A percentile compares a stretch with the other conserved stretches of the same genome.
Conservation (phyloP, 2,888 invertebrate genomes). For the Netelia virgata region DNA sequence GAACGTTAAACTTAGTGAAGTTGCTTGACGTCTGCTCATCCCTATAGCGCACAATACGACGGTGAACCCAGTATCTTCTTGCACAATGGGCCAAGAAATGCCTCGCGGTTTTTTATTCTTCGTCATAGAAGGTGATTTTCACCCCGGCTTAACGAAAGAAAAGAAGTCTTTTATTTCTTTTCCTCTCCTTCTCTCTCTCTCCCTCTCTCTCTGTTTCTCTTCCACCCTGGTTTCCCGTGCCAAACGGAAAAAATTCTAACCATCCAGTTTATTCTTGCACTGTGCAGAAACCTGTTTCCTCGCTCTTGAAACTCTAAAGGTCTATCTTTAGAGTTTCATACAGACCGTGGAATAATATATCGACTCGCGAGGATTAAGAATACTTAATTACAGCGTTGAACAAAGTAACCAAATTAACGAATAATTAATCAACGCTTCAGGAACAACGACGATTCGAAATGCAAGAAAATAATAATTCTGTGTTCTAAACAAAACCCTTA, state of each 20-base stretch:
- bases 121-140: conserved; percentile 63
- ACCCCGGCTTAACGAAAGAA: conserved; percentile 49
- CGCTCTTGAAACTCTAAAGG: no score
- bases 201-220: conserved; percentile 20
- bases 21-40: conserved; percentile 38
- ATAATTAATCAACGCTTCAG: conserved; percentile 7
- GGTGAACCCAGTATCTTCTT: conserved; percentile 33
- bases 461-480: background rate
- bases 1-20: conserved; percentile 33
- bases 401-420: conserved; percentile 12
- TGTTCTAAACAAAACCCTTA: conserved; percentile 8
- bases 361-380: background rate
- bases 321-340: background rate
- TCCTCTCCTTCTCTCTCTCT: conserved; percentile 15
- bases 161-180: conserved; percentile 40
- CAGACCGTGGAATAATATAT: background rate
- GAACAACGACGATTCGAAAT: background rate
- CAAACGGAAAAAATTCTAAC: conserved; percentile 13
- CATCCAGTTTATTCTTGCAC: conserved; percentile 6
- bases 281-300: background rate
- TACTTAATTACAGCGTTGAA: conserved; percentile 8
- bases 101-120: conserved; percentile 52
- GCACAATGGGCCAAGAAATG: conserved; percentile 63
- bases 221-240: conserved; percentile 26
- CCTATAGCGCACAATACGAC: conserved; percentile 47